phyloP scores from a whole-genome alignment of 2,113 vertebrate species.

The Australoheros scitulus region DNA sequence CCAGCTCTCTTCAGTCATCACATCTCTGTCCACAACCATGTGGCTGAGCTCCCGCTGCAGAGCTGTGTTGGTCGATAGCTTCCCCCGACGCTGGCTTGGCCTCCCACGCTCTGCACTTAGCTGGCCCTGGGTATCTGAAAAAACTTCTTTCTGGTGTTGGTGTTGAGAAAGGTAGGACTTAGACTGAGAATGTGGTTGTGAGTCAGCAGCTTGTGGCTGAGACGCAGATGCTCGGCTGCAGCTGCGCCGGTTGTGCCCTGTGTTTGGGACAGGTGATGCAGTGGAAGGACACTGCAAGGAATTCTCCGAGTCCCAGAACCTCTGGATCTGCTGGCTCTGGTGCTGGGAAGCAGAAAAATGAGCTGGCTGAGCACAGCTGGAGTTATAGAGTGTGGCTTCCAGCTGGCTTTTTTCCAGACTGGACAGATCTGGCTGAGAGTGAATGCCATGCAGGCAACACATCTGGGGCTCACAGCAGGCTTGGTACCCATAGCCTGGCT shows the following conservation, averaged over 20 bases:
- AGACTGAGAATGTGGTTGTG: slow-evolving; percentile 82
- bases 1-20: slow-evolving; percentile 44
- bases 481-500: slow-evolving; percentile 82
- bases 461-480: slow-evolving; percentile 78
- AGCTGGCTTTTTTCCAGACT: slow-evolving; percentile 73
- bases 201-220: slow-evolving; percentile 74
- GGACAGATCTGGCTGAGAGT: slow-evolving; percentile 74
- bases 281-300: slow-evolving; percentile 60
- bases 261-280: slow-evolving; percentile 34
- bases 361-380: slow-evolving; percentile 57
- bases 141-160: slow-evolving; percentile 72
- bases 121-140: slow-evolving; percentile 76
- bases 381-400: slow-evolving; percentile 72
- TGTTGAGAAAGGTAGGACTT: slow-evolving; percentile 68
- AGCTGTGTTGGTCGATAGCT: slow-evolving; percentile 38
- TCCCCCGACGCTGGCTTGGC: slow-evolving; percentile 38
- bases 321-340: slow-evolving; percentile 68
- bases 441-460: slow-evolving; percentile 87
- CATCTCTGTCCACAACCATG: slow-evolving; percentile 44
- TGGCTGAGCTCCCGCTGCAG: slow-evolving; percentile 70
- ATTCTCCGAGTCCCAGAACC: slow-evolving; percentile 65
- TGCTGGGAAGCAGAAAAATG: slow-evolving; percentile 59
- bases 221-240: slow-evolving; percentile 45
- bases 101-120: slow-evolving; percentile 20
- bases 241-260: slow-evolving; percentile 43